Conservation (phyloP, 2,888 invertebrate genomes). For the Pyrocoelia pectoralis region DNA sequence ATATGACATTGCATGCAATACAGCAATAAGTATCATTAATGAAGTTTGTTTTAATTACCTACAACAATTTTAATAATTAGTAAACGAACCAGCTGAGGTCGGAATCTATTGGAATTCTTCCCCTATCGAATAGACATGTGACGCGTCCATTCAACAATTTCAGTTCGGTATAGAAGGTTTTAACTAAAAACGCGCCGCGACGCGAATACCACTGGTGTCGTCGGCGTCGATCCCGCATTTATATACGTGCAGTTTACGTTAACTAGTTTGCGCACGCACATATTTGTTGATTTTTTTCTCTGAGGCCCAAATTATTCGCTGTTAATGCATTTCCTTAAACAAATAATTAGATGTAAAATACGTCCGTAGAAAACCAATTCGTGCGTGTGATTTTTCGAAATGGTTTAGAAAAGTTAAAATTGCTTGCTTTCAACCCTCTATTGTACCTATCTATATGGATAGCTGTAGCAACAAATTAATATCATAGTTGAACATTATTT, state of each 20-base stretch:
- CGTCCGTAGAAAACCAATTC: no score
- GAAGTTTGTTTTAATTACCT: no score
- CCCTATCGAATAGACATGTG: conserved; percentile 15
- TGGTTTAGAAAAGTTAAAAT: no score
- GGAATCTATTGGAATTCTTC: not conserved
- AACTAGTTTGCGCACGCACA: conserved; percentile 34
- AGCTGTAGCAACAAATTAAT: no score
- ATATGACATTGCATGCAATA: not conserved
- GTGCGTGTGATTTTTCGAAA: no score
- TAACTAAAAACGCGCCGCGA: conserved; percentile 28
- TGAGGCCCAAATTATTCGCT: no score
- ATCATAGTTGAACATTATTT: no score
- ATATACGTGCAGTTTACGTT: conserved; percentile 39
- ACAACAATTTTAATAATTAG: not conserved
- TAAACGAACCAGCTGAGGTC: conserved; percentile 1
- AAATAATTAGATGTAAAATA: no score
- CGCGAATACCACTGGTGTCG: conserved; percentile 38
- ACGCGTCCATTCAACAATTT: conserved; percentile 22
- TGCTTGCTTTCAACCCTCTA: no score
- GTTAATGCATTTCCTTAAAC: no score
- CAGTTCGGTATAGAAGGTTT: conserved; percentile 13
- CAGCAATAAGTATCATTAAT: not conserved
- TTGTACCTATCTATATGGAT: no score
- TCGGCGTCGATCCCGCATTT: conserved; percentile 35
- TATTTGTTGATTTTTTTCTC: conserved; percentile 9